phyloP scores from a whole-genome alignment of 2,797 vertebrate genomes.

The Melanotaenia nigrans region DNA sequence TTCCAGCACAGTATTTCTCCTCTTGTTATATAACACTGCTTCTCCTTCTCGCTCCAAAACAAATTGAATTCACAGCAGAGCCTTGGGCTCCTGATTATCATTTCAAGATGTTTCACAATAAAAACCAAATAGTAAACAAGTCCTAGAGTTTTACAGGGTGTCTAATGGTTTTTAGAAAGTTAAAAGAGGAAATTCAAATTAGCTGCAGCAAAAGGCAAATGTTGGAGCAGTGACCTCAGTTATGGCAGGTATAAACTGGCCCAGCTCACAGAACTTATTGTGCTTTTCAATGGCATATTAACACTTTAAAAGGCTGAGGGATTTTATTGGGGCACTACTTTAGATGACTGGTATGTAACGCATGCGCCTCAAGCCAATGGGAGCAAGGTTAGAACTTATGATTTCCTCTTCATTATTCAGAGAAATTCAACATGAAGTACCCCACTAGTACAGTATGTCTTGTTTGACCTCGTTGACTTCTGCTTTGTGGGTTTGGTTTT shows the following conservation, averaged over 20 bases:
- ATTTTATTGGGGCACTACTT: slow-evolving; percentile 55
- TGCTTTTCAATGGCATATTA: slow-evolving; percentile 62
- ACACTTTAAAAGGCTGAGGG: slow-evolving; percentile 54
- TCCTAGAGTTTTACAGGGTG: slow-evolving; percentile 56
- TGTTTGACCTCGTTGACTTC: slow-evolving; percentile 18
- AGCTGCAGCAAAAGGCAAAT: slow-evolving; percentile 29
- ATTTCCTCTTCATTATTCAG: slow-evolving; percentile 42
- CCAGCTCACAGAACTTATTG: slow-evolving; percentile 37
- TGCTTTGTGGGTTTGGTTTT: slow-evolving; percentile 1
- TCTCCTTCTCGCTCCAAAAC: slow-evolving; percentile 37
- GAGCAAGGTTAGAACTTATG: slow-evolving; percentile 38
- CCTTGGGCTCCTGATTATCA: slow-evolving; percentile 42
- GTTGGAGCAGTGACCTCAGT: slow-evolving; percentile 31
- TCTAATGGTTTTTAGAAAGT: slow-evolving; percentile 49
- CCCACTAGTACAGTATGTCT: slow-evolving; percentile 18
- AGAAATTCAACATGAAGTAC: slow-evolving; percentile 3
- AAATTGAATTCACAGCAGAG: slow-evolving; percentile 37
- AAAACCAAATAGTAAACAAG: slow-evolving; percentile 48
- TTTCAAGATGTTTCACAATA: slow-evolving; percentile 64
- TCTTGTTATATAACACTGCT: slow-evolving; percentile 35
- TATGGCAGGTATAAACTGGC: slow-evolving; percentile 34
- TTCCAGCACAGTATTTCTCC: slow-evolving; percentile 12
- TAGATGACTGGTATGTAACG: slow-evolving; percentile 56
- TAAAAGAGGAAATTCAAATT: slow-evolving; percentile 45
- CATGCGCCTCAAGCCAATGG: slow-evolving; percentile 28